Conservation (phyloP, 2,888 invertebrate genomes). For the Matsumyia berberina region DNA sequence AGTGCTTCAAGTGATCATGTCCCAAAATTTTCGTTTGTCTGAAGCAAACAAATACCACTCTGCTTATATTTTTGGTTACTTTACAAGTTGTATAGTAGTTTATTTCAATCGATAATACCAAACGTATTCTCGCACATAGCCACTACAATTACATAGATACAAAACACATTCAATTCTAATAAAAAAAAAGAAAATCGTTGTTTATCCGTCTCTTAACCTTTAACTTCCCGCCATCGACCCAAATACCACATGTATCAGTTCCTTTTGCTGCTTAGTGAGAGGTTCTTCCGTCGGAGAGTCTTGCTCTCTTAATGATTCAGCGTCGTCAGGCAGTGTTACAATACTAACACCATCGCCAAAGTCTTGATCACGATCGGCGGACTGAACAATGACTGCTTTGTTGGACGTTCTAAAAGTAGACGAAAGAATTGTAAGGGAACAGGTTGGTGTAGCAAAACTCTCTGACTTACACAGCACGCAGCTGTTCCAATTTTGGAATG, state of each 20-base stretch:
- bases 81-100: background rate
- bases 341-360: constrained; percentile 48
- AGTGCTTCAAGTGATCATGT: background rate
- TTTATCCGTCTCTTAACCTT: background rate
- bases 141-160: background rate
- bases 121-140: constrained; percentile 7
- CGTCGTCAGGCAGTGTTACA: constrained; percentile 36
- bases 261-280: constrained; percentile 17
- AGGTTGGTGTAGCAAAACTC: background rate
- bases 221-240: constrained; percentile 39
- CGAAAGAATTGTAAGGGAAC: background rate
- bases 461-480: constrained; percentile 81
- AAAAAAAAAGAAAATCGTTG: background rate
- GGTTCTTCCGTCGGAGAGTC: constrained; percentile 5
- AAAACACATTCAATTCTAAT: background rate
- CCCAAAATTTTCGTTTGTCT: background rate
- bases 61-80: background rate
- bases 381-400: constrained; percentile 7
- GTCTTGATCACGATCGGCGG: constrained; percentile 16
- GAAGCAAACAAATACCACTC: background rate
- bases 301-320: constrained; percentile 23
- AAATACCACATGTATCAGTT: constrained; percentile 35
- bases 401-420: constrained; percentile 33
- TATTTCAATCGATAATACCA: constrained; percentile 21
- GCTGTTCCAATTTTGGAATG: constrained; percentile 82